phyloP scores from a whole-genome alignment of 2,888 invertebrate species.

The Callyntrura sp. region DNA sequence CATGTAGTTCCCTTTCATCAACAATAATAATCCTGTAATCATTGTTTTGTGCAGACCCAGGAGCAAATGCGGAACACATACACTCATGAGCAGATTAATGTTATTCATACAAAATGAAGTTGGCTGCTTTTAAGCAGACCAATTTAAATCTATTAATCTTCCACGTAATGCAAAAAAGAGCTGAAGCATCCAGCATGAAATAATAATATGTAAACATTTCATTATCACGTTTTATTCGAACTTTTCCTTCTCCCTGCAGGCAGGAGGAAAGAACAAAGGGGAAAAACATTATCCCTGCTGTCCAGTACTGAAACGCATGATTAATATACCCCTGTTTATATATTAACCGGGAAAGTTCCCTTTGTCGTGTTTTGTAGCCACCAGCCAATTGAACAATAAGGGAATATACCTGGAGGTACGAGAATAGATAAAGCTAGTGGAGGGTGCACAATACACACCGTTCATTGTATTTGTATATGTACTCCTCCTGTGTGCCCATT shows the following conservation, averaged over 20 bases:
- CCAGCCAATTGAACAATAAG: slow-evolving; percentile 63
- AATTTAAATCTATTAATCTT: slow-evolving; percentile 51
- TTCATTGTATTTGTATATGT: too few species aligned
- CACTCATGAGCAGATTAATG: too few species aligned
- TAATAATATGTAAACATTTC: slow-evolving; percentile 39
- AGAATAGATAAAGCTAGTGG: too few species aligned
- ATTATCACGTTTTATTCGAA: background rate
- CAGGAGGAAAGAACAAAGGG: slow-evolving; percentile 29
- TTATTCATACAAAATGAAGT: background rate
- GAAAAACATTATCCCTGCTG: slow-evolving; percentile 43
- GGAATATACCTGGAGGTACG: background rate
- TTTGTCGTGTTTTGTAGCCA: slow-evolving; percentile 61
- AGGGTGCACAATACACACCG: too few species aligned
- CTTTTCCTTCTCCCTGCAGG: slow-evolving; percentile 13
- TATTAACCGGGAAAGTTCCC: slow-evolving; percentile 45
- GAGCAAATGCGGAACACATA: background rate
- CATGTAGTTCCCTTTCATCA: slow-evolving; percentile 20
- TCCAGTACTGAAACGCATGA: slow-evolving; percentile 54
- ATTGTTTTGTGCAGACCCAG: background rate
- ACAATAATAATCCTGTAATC: slow-evolving; percentile 35
- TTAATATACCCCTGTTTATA: slow-evolving; percentile 65
- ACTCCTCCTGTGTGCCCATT: too few species aligned
- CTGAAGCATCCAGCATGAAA: background rate
- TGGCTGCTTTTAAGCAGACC: background rate
- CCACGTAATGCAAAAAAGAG: background rate